These are phyloP conservation scores for Cephus nigrinus DNA, from an alignment of 2,888 invertebrate species.

Conservation along the genomic window DNA sequence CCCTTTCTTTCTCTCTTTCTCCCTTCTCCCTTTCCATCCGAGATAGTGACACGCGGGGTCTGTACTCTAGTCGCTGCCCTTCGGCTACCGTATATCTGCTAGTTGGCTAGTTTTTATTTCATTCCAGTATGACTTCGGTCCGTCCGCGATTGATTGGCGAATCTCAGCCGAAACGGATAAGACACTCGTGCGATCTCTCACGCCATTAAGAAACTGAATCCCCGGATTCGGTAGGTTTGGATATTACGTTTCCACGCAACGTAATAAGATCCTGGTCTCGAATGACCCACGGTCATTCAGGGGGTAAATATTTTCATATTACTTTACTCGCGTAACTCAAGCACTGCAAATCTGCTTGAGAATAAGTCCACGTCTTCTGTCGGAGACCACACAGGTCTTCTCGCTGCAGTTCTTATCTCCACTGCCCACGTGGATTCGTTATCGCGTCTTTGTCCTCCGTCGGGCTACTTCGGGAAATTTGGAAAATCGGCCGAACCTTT, in stretches of 20 bases:
- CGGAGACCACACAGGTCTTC: conserved; percentile 67
- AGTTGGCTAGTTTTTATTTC: neutral
- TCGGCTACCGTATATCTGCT: neutral
- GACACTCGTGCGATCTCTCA: conserved; percentile 4
- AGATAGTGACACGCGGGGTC: neutral
- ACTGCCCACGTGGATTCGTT: neutral
- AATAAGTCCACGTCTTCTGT: conserved; percentile 54
- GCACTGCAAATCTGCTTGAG: conserved; percentile 48
- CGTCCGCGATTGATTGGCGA: neutral
- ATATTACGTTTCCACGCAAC: conserved; percentile 53
- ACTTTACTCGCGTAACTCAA: conserved; percentile 61
- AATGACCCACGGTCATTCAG: conserved; percentile 57
- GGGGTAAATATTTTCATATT: conserved; percentile 65
- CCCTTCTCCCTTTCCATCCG: conserved; percentile 16
- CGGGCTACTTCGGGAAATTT: neutral
- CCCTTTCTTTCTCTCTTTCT: neutral
- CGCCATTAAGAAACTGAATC: conserved; percentile 42
- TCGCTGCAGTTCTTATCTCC: neutral
- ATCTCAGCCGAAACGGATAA: neutral
- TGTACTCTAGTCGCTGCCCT: neutral
- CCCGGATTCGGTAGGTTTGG: conserved; percentile 35
- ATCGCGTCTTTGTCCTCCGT: neutral
- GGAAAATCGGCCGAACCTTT: neutral
- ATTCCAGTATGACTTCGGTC: neutral
- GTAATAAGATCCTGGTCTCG: conserved; percentile 63